Base-by-base conservation (phyloP, 2,888 invertebrate species). In the Cheilosia scutellata region DNA sequence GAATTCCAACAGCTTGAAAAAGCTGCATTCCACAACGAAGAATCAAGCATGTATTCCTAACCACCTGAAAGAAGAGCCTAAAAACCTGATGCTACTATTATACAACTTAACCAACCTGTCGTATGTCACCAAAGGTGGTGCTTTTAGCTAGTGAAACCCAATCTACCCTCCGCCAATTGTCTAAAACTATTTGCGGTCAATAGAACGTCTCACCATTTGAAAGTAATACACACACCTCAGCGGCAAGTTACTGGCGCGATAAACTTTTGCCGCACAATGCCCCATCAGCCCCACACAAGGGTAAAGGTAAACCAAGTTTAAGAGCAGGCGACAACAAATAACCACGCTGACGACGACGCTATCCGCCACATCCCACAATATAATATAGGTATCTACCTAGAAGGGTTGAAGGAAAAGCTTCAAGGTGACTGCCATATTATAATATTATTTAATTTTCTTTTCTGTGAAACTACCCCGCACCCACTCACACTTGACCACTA, bases 221-320 rank as follows among this genome's bases (percentile, higher is more conserved):
- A 70, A 80, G 55, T 65, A 55, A 71, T 62, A 74, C 49, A 62
- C 49, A 63, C 58, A 40, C 20, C 44, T 25, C 53, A 33, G 77
- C 29, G 27, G 60, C 65, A 60, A 71, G 76, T 57, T 66, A 82
- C 62, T 63, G 53, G 70, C 76, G 57, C 76, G 25, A 77, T 68
- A 72, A 76, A 77, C 72, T 82, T 55, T 60, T 63, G 37, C 66
- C 62, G 37, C 63, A 60, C 72, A 55, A 53, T 58, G 65, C 58
- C 37, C 29, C 27, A 27, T n/a, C n/a, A 27, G 27, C 2, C 27
- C 11, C 25, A 33, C 16, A 13, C 42, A 25, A n/a, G 49, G 66
- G 60, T 51, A 78, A 74, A 83, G 68, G 83, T 79, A 76, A 66
- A 71, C 70, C 84, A 86, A 86, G 84, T 86, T 86, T 86, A 84